These are phyloP conservation scores for Vicugna pacos DNA, from an alignment of 2,113 vertebrate genomes.

Conservation along the genomic window DNA sequence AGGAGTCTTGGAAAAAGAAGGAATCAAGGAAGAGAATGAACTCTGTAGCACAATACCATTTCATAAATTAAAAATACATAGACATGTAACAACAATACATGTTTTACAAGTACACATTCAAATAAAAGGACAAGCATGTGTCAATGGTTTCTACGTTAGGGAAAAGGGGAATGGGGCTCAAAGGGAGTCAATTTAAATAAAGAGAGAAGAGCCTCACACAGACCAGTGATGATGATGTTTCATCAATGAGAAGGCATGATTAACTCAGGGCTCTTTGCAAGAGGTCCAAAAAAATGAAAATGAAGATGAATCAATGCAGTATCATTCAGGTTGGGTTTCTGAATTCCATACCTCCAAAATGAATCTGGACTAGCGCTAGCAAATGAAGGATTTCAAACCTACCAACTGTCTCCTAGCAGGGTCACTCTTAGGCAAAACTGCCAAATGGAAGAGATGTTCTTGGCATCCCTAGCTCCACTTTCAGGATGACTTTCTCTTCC, in stretches of 20 bases:
- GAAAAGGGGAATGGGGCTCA: not conserved
- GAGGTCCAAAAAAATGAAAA: slow-evolving; percentile 32
- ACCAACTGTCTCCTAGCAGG: slow-evolving; percentile 4
- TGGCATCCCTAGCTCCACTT: not conserved
- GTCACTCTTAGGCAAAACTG: not conserved
- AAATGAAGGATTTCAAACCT: slow-evolving; percentile 53
- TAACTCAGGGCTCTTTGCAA: not conserved
- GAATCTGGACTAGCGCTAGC: not conserved
- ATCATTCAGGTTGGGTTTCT: slow-evolving; percentile 27
- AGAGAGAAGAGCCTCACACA: not conserved
- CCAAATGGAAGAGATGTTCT: not conserved
- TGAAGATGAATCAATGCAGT: slow-evolving; percentile 38
- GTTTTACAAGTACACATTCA: slow-evolving; percentile 42
- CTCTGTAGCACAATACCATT: not conserved
- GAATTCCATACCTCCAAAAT: slow-evolving; percentile 42
- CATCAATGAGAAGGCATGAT: slow-evolving; percentile 14
- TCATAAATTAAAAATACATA: slow-evolving; percentile 37
- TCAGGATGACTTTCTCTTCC: slow-evolving; percentile 5
- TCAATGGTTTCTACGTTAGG: not conserved
- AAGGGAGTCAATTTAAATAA: not conserved
- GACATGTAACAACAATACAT: not conserved
- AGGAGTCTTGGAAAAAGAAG: slow-evolving; percentile 40
- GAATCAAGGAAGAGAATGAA: slow-evolving; percentile 36
- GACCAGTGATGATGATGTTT: not conserved
- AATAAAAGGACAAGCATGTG: slow-evolving; percentile 43